Conservation (phyloP, 2,797 vertebrate species). For the Naso thynnoides region DNA sequence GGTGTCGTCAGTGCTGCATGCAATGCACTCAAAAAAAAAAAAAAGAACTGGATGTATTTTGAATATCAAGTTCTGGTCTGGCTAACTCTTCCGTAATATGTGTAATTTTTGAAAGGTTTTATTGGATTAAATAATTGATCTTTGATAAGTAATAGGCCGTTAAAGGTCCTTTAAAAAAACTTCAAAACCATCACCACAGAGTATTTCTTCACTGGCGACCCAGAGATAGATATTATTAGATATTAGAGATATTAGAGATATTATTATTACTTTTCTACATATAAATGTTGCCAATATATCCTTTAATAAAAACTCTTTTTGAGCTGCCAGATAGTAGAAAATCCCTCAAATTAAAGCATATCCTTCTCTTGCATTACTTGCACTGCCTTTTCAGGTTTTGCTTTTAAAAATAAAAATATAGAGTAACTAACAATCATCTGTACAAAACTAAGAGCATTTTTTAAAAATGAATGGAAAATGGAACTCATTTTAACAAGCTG, state of each 20-base stretch:
- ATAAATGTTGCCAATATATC: too few species aligned
- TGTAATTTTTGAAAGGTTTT: not conserved
- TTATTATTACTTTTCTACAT: too few species aligned
- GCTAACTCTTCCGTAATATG: not conserved
- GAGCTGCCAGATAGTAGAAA: not conserved
- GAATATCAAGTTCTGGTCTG: not conserved
- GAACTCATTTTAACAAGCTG: constrained; percentile 12
- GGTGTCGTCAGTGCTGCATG: not conserved
- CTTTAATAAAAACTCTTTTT: not conserved
- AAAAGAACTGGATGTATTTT: not conserved
- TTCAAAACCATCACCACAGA: too few species aligned
- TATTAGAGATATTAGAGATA: too few species aligned
- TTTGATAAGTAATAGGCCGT: not conserved
- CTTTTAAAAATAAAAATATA: not conserved
- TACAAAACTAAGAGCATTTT: constrained; percentile 1
- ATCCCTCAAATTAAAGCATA: not conserved
- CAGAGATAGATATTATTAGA: too few species aligned
- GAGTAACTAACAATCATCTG: not conserved
- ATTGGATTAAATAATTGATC: not conserved
- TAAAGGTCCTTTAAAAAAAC: too few species aligned
- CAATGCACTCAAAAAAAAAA: not conserved
- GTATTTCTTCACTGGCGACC: too few species aligned
- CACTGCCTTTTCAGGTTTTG: too few species aligned
- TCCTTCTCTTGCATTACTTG: not conserved
- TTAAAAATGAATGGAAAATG: constrained; percentile 8